Evolutionary conservation across 2,113 vertebrate genomes (phyloP).

Genomic region (Hystrix brachyura): DNA sequence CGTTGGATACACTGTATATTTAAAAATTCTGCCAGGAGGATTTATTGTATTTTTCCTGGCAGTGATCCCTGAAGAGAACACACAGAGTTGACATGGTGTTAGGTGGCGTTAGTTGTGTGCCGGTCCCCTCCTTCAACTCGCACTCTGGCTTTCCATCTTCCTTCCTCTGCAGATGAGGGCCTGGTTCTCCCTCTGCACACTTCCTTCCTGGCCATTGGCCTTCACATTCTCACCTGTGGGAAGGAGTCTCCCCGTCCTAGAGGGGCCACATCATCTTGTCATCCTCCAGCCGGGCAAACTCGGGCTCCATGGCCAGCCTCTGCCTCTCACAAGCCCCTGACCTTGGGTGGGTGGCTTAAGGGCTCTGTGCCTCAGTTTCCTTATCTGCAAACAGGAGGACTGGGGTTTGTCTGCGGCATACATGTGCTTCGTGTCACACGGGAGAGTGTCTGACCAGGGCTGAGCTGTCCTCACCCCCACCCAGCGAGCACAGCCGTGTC

Average conservation of each 20-base stretch:
- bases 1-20: rapidly evolving
- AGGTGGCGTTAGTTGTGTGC: background rate
- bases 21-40: constrained; percentile 50
- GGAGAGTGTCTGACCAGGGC: background rate
- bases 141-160: background rate
- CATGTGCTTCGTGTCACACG: background rate
- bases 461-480: background rate
- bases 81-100: background rate
- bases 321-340: background rate
- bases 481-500: background rate
- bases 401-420: background rate
- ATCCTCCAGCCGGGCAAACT: background rate
- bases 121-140: background rate
- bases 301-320: background rate
- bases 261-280: background rate
- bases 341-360: background rate
- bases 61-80: constrained; percentile 31
- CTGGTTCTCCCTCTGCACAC: background rate
- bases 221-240: background rate
- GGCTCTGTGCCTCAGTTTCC: background rate
- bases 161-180: background rate
- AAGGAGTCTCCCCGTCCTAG: background rate
- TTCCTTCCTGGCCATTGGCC: background rate
- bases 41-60: constrained; percentile 15
- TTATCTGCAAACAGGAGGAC: background rate